Base-by-base conservation (phyloP, 2,113 vertebrate genomes). In the Gadus macrocephalus region DNA sequence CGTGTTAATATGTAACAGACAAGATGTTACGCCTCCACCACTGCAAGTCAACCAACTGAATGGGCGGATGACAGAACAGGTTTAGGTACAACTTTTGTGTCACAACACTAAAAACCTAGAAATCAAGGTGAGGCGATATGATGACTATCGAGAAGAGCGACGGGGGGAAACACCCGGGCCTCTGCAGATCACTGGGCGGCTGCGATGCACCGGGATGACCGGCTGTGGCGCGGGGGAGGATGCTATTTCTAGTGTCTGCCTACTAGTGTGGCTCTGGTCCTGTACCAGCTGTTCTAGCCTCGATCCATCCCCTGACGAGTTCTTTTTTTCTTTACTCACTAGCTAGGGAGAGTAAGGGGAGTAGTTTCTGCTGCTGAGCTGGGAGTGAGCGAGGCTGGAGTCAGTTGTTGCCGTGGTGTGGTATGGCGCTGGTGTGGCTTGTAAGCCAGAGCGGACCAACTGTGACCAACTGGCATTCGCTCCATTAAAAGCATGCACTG, bases 181-280 rank as follows among this genome's bases (percentile, higher is more conserved):
- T 77, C 77, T 53, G 78, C 59, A 49, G 42, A 49, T 49, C 42
- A 49, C 8, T 28, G 22, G 62, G 62, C 25, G 25, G 62, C 62
- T 64, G 62, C 62, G 60, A 9, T 28, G 19, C 61, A 15, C 62
- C 17, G 62, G 12, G 27, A 25, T 64, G 62, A 31, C 62, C n/a
- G 59, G 14, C 22, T 28, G 62, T 64, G 62, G 62, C 62, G 62
- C 62, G 62, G 62, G 62, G 62, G 62, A 64, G 83, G 86, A 74
- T 83, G 90, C 89, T 91, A 92, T 92, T 91, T 91, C 91, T 89
- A 87, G 87, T 91, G 91, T 93, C 91, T 92, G 89, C 85, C 83
- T 81, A 2, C 12, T 9, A 12, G 42, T 49, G 42, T 49, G 42
- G 2, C 9, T 49, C 31, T 35, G 31, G 31, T 35, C 31, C 31